phyloP scores from a whole-genome alignment of 1,140 invertebrate genomes.

The Musca domestica region DNA sequence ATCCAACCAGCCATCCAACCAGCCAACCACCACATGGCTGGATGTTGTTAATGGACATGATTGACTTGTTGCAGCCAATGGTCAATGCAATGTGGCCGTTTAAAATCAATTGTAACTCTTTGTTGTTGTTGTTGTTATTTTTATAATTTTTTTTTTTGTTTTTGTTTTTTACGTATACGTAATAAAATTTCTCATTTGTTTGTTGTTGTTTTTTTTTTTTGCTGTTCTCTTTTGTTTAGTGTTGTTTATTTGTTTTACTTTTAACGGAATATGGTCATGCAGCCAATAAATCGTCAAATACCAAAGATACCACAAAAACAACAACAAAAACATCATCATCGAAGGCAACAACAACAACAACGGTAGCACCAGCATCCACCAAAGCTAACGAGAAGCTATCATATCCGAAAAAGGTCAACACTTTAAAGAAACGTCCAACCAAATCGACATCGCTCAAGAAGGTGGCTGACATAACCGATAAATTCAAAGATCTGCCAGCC shows the following conservation, averaged over 20 bases:
- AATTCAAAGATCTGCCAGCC: slow-evolving; percentile 43
- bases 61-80: slow-evolving; percentile 2
- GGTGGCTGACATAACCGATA: slow-evolving; percentile 21
- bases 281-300: not conserved
- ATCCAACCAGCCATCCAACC: no score
- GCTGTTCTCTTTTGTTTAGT: slow-evolving; percentile 18
- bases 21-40: no score
- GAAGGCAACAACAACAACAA: not conserved
- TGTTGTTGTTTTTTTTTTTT: not conserved
- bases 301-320: slow-evolving; percentile 6
- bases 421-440: slow-evolving; percentile 46
- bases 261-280: slow-evolving; percentile 15
- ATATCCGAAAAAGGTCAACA: slow-evolving; percentile 48
- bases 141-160: not conserved
- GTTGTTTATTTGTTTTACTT: slow-evolving; percentile 3
- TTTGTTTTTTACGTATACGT: not conserved
- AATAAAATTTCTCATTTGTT: not conserved
- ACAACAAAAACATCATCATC: not conserved
- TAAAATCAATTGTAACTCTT: not conserved
- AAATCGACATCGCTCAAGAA: slow-evolving; percentile 34
- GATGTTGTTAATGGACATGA: not conserved
- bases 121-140: not conserved
- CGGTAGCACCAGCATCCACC: not conserved
- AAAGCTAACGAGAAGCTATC: slow-evolving; percentile 13
- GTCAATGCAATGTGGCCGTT: not conserved